Evolutionary conservation across 64 coral and sea anemone species (phyloP).

Genomic region (Stichodactyla mertensii): DNA sequence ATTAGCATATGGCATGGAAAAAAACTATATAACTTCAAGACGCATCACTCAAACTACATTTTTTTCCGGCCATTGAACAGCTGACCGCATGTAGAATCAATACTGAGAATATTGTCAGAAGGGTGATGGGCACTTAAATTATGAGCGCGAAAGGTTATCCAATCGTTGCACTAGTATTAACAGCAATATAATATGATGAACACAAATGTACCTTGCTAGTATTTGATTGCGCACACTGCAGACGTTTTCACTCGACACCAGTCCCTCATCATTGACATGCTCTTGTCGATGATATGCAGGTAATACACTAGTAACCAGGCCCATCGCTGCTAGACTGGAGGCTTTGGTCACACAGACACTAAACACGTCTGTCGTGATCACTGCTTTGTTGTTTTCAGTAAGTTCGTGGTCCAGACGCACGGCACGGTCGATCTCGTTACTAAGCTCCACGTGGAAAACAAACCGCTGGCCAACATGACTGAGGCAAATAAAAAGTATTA

Average conservation of each 20-base stretch:
- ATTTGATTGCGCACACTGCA: slow-evolving; percentile 34
- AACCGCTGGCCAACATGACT: slow-evolving; percentile 56
- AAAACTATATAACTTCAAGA: too few species aligned
- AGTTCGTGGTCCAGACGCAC: slow-evolving; percentile 85
- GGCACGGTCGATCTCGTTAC: slow-evolving; percentile 84
- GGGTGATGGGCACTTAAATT: too few species aligned
- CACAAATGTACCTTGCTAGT: slow-evolving; percentile 18
- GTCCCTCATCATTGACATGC: background rate
- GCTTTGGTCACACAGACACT: slow-evolving; percentile 57
- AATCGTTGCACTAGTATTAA: background rate
- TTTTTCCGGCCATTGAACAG: too few species aligned
- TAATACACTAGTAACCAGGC: slow-evolving; percentile 75
- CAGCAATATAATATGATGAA: background rate
- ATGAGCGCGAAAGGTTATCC: background rate
- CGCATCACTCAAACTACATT: too few species aligned
- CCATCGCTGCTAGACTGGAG: slow-evolving; percentile 59
- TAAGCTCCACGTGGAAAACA: slow-evolving; percentile 71
- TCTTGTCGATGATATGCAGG: slow-evolving; percentile 21
- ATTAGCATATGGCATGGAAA: too few species aligned
- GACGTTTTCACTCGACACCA: slow-evolving; percentile 11
- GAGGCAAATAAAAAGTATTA: background rate
- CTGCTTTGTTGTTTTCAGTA: slow-evolving; percentile 61
- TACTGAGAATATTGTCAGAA: too few species aligned
- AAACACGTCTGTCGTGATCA: slow-evolving; percentile 63
- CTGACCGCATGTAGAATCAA: too few species aligned